Conservation (phyloP, 2,888 invertebrate genomes). For the Thysanoteuthis rhombus region DNA sequence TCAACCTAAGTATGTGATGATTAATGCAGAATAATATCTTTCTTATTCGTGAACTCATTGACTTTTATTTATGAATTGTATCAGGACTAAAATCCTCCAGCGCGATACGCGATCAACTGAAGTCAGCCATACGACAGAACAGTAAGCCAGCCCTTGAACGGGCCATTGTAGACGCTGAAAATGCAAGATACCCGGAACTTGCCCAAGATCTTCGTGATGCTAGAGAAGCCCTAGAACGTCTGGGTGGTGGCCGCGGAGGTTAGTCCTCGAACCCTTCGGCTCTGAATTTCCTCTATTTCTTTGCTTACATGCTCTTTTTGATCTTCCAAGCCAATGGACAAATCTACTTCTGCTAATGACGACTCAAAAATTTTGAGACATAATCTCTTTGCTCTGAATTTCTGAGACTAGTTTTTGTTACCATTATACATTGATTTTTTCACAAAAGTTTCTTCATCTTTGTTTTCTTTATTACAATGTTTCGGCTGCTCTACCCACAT, state of each 20-base stretch:
- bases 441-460: not conserved
- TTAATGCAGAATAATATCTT: not conserved
- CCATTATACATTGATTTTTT: not conserved
- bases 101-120: not conserved
- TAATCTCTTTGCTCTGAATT: not conserved
- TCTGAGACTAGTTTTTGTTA: not conserved
- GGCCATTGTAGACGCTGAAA: not conserved
- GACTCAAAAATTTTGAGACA: not conserved
- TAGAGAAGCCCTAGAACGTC: not conserved
- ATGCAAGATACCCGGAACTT: not conserved
- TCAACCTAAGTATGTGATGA: too few species aligned
- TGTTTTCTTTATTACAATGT: not conserved
- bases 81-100: not conserved
- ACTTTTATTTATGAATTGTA: not conserved
- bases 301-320: not conserved
- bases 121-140: not conserved
- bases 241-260: constrained; percentile 16
- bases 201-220: not conserved
- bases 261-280: not conserved
- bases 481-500: not conserved
- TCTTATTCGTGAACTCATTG: not conserved
- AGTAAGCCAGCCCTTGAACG: not conserved
- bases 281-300: not conserved
- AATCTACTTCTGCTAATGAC: not conserved
- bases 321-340: not conserved